These are phyloP conservation scores for Rhagologus leucostigma DNA, from an alignment of 2,113 vertebrate genomes.

Conservation along the genomic window DNA sequence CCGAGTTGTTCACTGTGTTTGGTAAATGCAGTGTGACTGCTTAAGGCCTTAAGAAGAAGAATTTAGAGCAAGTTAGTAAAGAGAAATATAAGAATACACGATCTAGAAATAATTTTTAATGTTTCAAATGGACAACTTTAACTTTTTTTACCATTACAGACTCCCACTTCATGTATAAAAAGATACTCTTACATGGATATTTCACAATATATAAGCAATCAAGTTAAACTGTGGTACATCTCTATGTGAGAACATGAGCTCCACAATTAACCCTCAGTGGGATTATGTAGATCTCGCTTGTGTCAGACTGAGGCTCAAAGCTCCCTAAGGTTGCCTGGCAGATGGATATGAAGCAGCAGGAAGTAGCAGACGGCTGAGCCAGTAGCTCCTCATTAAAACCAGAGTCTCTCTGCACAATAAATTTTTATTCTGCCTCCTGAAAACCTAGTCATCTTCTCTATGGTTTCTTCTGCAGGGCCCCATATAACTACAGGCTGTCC, in stretches of 20 bases:
- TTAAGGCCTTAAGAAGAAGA: conserved; percentile 76
- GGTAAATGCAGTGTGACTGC: conserved; percentile 78
- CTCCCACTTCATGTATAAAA: not conserved
- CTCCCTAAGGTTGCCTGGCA: not conserved
- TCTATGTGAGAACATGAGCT: not conserved
- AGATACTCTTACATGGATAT: not conserved
- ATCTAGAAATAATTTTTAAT: not conserved
- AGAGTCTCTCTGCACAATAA: not conserved
- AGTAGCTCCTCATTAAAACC: not conserved
- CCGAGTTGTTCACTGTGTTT: conserved; percentile 79
- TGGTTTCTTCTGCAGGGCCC: not conserved
- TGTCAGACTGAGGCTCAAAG: not conserved
- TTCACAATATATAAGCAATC: not conserved
- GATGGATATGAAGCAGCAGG: not conserved
- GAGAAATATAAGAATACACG: not conserved
- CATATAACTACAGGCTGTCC: not conserved
- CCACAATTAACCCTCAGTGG: not conserved
- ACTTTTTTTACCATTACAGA: not conserved
- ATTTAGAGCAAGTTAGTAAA: conserved; percentile 45
- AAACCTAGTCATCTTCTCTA: not conserved
- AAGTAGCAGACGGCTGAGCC: not conserved
- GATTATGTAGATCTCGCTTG: fast-evolving
- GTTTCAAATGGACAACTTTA: not conserved
- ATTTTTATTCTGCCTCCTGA: not conserved
- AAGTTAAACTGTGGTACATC: not conserved